phyloP scores from a whole-genome alignment of 1,140 invertebrate species.

The Mycetomoellerius zeteki region DNA sequence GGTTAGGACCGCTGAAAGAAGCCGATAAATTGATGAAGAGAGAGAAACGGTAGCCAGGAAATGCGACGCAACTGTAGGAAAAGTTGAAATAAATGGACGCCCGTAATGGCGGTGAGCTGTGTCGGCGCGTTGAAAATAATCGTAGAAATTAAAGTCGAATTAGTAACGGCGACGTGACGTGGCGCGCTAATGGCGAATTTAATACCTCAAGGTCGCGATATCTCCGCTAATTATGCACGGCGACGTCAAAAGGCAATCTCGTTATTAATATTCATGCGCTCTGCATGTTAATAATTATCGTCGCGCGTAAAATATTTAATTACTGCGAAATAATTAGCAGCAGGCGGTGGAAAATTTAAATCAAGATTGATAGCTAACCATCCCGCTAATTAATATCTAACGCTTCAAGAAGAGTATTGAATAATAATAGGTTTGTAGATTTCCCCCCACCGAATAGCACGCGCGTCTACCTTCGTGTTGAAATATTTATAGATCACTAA shows the following conservation, averaged over 20 bases:
- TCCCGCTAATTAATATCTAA: constrained; percentile 39
- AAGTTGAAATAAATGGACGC: constrained; percentile 68
- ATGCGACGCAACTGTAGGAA: constrained; percentile 47
- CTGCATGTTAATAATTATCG: constrained; percentile 44
- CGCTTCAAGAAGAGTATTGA: constrained; percentile 17
- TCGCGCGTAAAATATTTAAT: constrained; percentile 49
- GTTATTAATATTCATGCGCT: constrained; percentile 45
- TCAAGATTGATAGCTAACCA: constrained; percentile 46
- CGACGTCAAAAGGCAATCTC: constrained; percentile 38
- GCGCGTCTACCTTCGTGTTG: background rate
- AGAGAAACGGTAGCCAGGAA: constrained; percentile 62
- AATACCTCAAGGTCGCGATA: constrained; percentile 49
- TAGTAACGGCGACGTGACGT: constrained; percentile 65
- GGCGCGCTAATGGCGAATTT: constrained; percentile 58
- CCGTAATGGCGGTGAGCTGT: constrained; percentile 51
- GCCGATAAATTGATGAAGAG: constrained; percentile 64
- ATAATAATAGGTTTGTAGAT: constrained; percentile 37
- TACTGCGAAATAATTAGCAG: constrained; percentile 32
- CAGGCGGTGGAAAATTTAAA: constrained; percentile 13
- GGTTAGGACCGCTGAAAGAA: constrained; percentile 32
- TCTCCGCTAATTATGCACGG: constrained; percentile 21
- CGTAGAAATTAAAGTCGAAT: constrained; percentile 71
- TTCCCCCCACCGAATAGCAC: background rate
- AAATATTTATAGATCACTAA: constrained; percentile 53
- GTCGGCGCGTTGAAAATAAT: constrained; percentile 69